Conservation (phyloP, 2,113 vertebrate species). For the Hippolais icterina region DNA sequence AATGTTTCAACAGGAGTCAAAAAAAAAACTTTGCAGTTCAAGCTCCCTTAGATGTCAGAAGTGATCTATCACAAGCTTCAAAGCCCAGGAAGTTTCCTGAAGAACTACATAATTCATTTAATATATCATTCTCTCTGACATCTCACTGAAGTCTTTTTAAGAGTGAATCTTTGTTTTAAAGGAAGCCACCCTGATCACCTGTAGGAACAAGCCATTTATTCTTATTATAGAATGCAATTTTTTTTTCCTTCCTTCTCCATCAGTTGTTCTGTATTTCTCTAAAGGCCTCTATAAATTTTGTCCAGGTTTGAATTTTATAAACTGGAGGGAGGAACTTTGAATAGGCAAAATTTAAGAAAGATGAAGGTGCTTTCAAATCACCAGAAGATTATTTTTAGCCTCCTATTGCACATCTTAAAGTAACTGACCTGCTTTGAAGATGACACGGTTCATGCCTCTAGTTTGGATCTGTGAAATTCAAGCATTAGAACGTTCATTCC, state of each 20-base stretch:
- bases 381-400: not conserved
- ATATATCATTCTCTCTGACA: not conserved
- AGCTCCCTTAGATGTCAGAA: not conserved
- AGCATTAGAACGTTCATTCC: not conserved
- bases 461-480: not conserved
- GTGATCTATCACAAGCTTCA: not conserved
- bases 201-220: not conserved
- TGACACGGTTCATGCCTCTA: not conserved
- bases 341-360: not conserved
- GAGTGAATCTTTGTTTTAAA: not conserved
- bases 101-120: not conserved
- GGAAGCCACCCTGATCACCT: not conserved
- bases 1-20: not conserved
- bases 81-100: not conserved
- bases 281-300: not conserved
- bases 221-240: not conserved
- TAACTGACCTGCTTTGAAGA: slow-evolving; percentile 3
- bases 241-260: not conserved
- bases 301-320: not conserved
- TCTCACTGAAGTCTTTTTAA: not conserved
- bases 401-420: not conserved
- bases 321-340: not conserved
- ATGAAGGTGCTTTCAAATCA: not conserved
- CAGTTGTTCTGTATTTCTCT: not conserved
- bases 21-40: not conserved